Conservation (phyloP, 2,113 vertebrate species). For the Dendrocopos noguchii region DNA sequence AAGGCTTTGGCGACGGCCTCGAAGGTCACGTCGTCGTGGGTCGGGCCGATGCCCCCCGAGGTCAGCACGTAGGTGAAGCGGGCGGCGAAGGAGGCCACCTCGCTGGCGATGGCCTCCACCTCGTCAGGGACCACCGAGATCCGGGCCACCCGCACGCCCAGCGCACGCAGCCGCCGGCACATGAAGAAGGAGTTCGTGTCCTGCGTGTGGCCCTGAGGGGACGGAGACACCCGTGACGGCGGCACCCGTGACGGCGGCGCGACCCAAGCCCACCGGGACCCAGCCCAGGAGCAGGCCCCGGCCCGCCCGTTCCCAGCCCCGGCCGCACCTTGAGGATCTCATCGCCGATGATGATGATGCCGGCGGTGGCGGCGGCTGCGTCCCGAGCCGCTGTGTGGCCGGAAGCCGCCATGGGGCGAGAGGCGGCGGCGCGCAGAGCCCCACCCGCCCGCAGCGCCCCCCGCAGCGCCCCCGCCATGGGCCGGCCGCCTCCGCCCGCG, state of each 20-base stretch:
- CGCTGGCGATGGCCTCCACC: conserved; percentile 84
- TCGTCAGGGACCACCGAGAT: conserved; percentile 89
- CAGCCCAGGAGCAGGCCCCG: too few species aligned
- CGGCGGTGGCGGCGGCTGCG: conserved; percentile 80
- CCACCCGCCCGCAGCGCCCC: conserved; percentile 60
- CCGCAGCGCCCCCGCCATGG: conserved; percentile 55
- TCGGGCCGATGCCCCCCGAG: conserved; percentile 93
- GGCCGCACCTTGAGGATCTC: conserved; percentile 92
- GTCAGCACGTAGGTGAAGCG: conserved; percentile 89
- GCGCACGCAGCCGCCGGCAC: conserved; percentile 83
- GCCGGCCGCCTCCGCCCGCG: background rate
- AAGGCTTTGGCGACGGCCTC: conserved; percentile 91
- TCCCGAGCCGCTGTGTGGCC: conserved; percentile 74
- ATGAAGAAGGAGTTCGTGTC: conserved; percentile 95
- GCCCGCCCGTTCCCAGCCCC: background rate
- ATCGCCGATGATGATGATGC: conserved; percentile 93
- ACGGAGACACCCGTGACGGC: background rate
- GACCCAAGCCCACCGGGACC: too few species aligned
- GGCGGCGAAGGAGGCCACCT: conserved; percentile 82
- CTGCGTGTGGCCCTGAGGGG: conserved; percentile 86
- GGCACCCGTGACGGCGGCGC: background rate
- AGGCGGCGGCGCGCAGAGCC: conserved; percentile 60
- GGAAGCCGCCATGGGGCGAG: conserved; percentile 80
- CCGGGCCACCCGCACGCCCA: conserved; percentile 87
- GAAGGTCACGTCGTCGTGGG: conserved; percentile 94